These are phyloP conservation scores for Andrena flavipes DNA, from an alignment of 2,888 invertebrate species.

Conservation along the genomic window DNA sequence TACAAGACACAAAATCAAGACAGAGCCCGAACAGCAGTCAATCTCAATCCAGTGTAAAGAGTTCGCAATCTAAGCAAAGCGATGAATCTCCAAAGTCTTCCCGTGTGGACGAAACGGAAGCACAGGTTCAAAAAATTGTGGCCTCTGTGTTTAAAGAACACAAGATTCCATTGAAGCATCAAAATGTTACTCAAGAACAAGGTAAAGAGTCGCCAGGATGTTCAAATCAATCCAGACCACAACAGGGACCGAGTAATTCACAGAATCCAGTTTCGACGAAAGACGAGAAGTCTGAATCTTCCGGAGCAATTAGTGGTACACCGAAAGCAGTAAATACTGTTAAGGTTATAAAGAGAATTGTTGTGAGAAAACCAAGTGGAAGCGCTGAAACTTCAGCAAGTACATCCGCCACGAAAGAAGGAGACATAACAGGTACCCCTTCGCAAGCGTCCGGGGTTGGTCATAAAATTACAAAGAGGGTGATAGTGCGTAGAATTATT, in stretches of 20 bases:
- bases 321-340: constrained; percentile 79
- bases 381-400: constrained; percentile 61
- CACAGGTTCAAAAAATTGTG: constrained; percentile 83
- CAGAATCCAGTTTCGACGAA: constrained; percentile 46
- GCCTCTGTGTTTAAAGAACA: constrained; percentile 83
- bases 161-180: constrained; percentile 82
- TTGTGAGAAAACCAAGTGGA: constrained; percentile 78
- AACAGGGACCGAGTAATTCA: constrained; percentile 36
- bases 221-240: constrained; percentile 47
- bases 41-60: constrained; percentile 50
- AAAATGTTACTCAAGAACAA: constrained; percentile 73
- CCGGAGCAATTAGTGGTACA: constrained; percentile 21
- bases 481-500: constrained; percentile 83
- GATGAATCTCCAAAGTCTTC: constrained; percentile 63
- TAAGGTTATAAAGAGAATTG: constrained; percentile 83
- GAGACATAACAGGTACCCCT: constrained; percentile 41
- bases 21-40: constrained; percentile 35
- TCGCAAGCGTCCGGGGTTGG: constrained; percentile 56
- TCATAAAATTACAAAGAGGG: constrained; percentile 80
- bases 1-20: constrained; percentile 68
- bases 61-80: constrained; percentile 54
- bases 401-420: constrained; percentile 68
- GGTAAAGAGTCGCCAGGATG: constrained; percentile 63
- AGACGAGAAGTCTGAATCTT: constrained; percentile 54
- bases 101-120: constrained; percentile 81